Percentiles rank a stretch among this genome's conserved stretches.
These are phyloP conservation scores for Eubasilissa regina DNA, from an alignment of 1,140 invertebrate species.

Conservation along the genomic window DNA sequence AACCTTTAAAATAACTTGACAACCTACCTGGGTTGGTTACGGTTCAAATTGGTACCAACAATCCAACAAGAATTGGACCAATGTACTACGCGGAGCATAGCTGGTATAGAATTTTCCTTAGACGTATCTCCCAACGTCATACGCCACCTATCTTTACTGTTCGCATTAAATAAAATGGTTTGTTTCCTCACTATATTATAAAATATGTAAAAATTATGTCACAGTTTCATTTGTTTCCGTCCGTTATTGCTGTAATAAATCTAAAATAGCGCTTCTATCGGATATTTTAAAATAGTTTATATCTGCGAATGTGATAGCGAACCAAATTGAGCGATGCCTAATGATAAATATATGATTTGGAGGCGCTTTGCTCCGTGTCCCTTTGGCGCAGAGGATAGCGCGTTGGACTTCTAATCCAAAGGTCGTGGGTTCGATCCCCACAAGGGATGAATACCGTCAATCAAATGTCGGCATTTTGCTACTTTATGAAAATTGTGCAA, in stretches of 20 bases:
- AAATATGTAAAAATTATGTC: neutral
- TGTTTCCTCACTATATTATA: slow-evolving; percentile 1
- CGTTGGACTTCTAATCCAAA: slow-evolving; percentile 76
- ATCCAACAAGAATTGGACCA: too few species aligned
- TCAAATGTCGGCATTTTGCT: slow-evolving; percentile 4
- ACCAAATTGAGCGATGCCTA: too few species aligned
- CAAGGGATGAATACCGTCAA: slow-evolving; percentile 69
- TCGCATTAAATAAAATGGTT: neutral
- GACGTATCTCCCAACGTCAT: neutral
- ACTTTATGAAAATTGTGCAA: neutral
- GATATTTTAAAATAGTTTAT: too few species aligned
- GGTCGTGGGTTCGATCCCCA: slow-evolving; percentile 78
- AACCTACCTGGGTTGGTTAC: too few species aligned
- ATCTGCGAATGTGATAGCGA: too few species aligned
- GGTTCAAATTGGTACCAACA: too few species aligned
- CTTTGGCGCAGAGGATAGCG: slow-evolving; percentile 69
- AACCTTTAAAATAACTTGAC: too few species aligned
- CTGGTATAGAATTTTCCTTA: too few species aligned
- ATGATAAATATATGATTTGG: neutral
- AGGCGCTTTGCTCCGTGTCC: slow-evolving; percentile 16
- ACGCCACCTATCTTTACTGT: neutral
- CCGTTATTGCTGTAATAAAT: too few species aligned
- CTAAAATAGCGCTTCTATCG: too few species aligned
- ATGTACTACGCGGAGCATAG: too few species aligned
- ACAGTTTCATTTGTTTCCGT: too few species aligned